A percentile compares a stretch with the other conserved stretches of the same genome.
Conservation (phyloP, 1,140 invertebrate genomes). For the Zaprionus nigranus region DNA sequence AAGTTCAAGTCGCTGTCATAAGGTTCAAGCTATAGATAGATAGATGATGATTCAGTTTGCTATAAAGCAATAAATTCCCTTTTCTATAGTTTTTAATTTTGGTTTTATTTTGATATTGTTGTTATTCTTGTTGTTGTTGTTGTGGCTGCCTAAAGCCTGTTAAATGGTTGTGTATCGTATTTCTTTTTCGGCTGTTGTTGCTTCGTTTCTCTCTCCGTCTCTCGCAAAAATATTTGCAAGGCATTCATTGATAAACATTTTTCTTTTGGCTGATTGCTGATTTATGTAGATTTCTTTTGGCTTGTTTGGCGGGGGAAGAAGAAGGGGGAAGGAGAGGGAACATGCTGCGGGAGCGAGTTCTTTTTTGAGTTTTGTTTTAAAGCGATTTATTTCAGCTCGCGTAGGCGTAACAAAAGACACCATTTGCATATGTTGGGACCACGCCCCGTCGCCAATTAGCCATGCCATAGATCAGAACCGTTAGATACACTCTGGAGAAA, state of each 20-base stretch:
- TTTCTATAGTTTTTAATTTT: slow-evolving; percentile 9
- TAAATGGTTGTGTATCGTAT: slow-evolving; percentile 41
- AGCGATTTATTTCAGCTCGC: slow-evolving; percentile 30
- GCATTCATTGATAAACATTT: slow-evolving; percentile 52
- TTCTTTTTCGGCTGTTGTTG: slow-evolving; percentile 29
- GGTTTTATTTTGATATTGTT: slow-evolving; percentile 20
- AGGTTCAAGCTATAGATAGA: neutral
- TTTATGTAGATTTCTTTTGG: slow-evolving; percentile 37
- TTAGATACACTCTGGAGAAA: slow-evolving; percentile 49
- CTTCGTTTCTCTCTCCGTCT: neutral
- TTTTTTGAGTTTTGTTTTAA: slow-evolving; percentile 21
- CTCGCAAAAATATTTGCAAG: slow-evolving; percentile 16
- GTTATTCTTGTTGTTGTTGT: slow-evolving; percentile 24
- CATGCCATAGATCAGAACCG: slow-evolving; percentile 71
- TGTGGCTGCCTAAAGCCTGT: slow-evolving; percentile 2
- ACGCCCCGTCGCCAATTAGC: slow-evolving; percentile 62
- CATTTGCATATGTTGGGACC: slow-evolving; percentile 64
- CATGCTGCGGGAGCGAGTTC: neutral
- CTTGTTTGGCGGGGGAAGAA: neutral
- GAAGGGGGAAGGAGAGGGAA: neutral
- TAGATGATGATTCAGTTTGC: neutral
- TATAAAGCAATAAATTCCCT: neutral
- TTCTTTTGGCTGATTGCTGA: slow-evolving; percentile 27
- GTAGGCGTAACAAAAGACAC: slow-evolving; percentile 78
- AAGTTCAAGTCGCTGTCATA: slow-evolving; percentile 31